Conservation (phyloP, 1,140 invertebrate species). For the Lethocerus indicus region DNA sequence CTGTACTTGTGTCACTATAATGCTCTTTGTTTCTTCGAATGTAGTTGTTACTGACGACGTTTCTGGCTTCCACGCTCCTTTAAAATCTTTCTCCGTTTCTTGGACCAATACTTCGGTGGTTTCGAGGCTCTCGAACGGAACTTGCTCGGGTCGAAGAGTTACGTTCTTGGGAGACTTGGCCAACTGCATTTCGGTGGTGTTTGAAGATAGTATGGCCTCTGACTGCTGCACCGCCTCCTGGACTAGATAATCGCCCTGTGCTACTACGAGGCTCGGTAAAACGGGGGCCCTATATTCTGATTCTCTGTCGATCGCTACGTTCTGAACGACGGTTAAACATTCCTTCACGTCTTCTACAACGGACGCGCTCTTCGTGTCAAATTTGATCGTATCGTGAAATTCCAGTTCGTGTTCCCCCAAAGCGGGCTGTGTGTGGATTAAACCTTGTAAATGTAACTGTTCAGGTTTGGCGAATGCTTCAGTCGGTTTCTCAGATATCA, state of each 20-base stretch:
- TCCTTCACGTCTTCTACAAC: constrained; percentile 16
- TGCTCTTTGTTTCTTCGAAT: constrained; percentile 27
- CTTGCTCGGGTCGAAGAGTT: constrained; percentile 14
- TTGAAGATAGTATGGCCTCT: constrained; percentile 14
- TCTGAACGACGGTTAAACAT: constrained; percentile 23
- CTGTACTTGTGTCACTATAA: constrained; percentile 30
- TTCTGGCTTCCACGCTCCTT: constrained; percentile 20
- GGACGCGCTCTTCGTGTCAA: constrained; percentile 15
- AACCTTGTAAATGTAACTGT: constrained; percentile 18
- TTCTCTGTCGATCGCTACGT: constrained; percentile 25
- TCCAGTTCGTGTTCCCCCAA: constrained; percentile 16
- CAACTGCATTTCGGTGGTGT: constrained; percentile 20
- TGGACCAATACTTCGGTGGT: constrained; percentile 23
- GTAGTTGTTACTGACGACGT: constrained; percentile 23
- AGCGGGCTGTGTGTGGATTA: constrained; percentile 14
- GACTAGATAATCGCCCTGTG: constrained; percentile 16
- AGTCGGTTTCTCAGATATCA: constrained; percentile 18
- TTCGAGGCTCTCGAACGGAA: constrained; percentile 20
- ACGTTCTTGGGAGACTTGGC: constrained; percentile 18
- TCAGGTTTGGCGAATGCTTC: constrained; percentile 19
- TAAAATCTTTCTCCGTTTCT: constrained; percentile 23
- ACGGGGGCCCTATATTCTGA: constrained; percentile 16
- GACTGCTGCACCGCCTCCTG: constrained; percentile 14
- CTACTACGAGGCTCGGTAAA: constrained; percentile 18
- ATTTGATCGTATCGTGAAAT: constrained; percentile 11